Base-by-base conservation (phyloP, 2,888 invertebrate genomes). In the Matsumyia berberina region DNA sequence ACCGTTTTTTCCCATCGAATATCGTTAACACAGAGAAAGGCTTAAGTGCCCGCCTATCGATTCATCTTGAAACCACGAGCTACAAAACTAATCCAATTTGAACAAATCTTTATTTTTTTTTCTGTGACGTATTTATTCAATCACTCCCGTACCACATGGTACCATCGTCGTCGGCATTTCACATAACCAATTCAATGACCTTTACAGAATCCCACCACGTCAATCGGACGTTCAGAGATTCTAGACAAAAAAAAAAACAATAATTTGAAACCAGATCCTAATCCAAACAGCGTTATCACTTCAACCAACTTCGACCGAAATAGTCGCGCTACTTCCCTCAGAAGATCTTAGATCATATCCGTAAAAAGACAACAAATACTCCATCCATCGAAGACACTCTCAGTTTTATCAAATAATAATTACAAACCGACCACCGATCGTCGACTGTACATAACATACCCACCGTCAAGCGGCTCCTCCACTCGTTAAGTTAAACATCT, bases 401-500 rank as follows among this genome's bases (percentile, higher is more conserved):
- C 57, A n/a, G n/a, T 81, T 70, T 62, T 62, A 44, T 74, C 62
- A 49, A 46, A 24, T 55, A 60, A 51, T 57, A 69, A 82, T 53
- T 66, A 66, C 70, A 67, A 29, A n/a, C 24, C 37, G 9, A 39
- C 44, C 35, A 37, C 35, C 58, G 49, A 33, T 39, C 35, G 57
- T 64, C 66, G 19, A 31, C 17, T 24, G 15, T 24, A 24, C 29
- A 31, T 42, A 53, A 46, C 74, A 53, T n/a, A n/a, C n/a, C n/a
- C n/a, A n/a, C n/a, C n/a, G n/a, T 60, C 80, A 64, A 81, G 35
- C 64, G 76, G 76, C 69, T 69, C 35, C 55, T 46, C 24, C 24
- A 35, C 58, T 72, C 44, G 70, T 72, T 67, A 67, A 72, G 53
- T 55, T 55, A 60, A 82, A 77, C 82, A 82, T 77, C 77, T 82